Conservation (phyloP, 2,797 vertebrate genomes). For the Atherinosoma microstoma region DNA sequence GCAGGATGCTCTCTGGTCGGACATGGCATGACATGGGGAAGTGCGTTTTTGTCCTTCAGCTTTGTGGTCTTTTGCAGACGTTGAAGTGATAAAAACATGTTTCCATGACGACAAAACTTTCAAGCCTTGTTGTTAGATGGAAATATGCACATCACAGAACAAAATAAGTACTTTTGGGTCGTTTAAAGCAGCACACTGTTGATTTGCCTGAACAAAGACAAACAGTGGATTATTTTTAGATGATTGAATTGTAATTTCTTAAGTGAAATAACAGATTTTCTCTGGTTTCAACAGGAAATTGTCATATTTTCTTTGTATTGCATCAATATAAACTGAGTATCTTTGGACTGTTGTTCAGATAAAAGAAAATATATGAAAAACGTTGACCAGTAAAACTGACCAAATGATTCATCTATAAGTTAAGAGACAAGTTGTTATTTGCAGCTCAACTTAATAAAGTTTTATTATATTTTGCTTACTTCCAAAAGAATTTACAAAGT, state of each 20-base stretch:
- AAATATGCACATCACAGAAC: constrained; percentile 3
- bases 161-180: neutral
- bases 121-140: neutral
- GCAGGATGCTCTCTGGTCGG: constrained; percentile 7
- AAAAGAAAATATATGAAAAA: neutral
- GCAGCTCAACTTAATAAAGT: neutral
- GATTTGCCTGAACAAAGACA: too few relatives aligned
- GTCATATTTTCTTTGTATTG: neutral
- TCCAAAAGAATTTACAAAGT: neutral
- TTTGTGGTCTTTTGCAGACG: constrained; percentile 24
- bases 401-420: neutral
- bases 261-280: neutral
- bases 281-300: neutral
- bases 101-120: constrained; percentile 38
- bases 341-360: neutral
- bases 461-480: neutral
- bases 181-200: neutral
- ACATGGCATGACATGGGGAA: constrained; percentile 41
- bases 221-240: neutral
- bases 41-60: constrained; percentile 30
- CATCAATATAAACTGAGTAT: neutral
- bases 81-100: constrained; percentile 8
- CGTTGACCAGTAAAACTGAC: neutral
- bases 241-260: neutral
- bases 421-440: neutral